Evolutionary conservation across 2,888 invertebrate genomes (phyloP).

Genomic region (Cyclophora albipunctata): DNA sequence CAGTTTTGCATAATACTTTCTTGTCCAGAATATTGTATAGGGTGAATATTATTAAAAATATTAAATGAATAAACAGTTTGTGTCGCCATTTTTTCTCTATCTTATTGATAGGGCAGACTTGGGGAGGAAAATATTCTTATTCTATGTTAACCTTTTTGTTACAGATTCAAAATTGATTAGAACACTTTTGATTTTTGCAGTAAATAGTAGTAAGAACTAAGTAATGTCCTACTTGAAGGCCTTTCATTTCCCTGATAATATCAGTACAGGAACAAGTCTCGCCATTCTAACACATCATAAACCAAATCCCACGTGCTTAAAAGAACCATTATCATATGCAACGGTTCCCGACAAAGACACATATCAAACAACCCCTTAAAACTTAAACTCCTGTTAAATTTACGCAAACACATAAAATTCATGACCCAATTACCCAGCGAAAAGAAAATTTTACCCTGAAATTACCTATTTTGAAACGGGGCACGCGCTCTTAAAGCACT

Average conservation of each 20-base stretch:
- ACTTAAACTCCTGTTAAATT: slow-evolving; percentile 31
- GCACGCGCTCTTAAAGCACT: slow-evolving; percentile 34
- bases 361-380: slow-evolving; percentile 20
- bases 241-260: too few relatives aligned
- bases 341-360: slow-evolving; percentile 1
- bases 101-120: too few relatives aligned
- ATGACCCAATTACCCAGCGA: slow-evolving; percentile 36
- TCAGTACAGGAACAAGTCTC: too few relatives aligned
- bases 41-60: background rate
- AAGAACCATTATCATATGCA: too few relatives aligned
- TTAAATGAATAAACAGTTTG: background rate
- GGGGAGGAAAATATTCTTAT: too few relatives aligned
- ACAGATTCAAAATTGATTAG: too few relatives aligned
- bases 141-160: too few relatives aligned
- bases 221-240: too few relatives aligned
- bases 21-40: slow-evolving; percentile 3
- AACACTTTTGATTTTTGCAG: too few relatives aligned
- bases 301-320: too few relatives aligned
- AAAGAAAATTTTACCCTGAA: slow-evolving; percentile 37
- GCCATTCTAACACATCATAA: too few relatives aligned
- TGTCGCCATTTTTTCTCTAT: background rate
- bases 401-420: slow-evolving; percentile 41
- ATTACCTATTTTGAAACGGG: slow-evolving; percentile 38
- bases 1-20: slow-evolving; percentile 14
- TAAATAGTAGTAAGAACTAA: too few relatives aligned